These are phyloP conservation scores for Tricholauxania praeusta DNA, from an alignment of 2,888 invertebrate genomes.

Conservation along the genomic window DNA sequence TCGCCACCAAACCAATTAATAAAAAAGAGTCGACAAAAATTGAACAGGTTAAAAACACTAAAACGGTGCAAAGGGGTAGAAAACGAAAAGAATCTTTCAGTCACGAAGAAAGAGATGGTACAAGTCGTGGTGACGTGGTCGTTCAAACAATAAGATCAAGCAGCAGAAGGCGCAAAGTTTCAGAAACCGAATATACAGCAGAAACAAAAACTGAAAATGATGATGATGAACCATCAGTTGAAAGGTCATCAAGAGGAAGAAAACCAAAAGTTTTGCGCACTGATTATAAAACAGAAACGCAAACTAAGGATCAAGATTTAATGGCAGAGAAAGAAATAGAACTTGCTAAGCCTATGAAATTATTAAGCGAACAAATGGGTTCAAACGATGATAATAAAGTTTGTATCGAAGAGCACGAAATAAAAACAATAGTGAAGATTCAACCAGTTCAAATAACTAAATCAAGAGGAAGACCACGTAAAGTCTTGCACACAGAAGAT, in stretches of 20 bases:
- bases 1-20: too few relatives aligned
- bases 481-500: conserved; percentile 28
- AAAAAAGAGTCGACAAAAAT: too few relatives aligned
- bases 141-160: background rate
- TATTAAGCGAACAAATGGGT: too few relatives aligned
- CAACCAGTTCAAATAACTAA: background rate
- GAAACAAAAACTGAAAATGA: background rate
- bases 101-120: too few relatives aligned
- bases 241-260: background rate
- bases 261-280: conserved; percentile 5
- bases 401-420: too few relatives aligned
- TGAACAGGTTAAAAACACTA: too few relatives aligned
- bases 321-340: too few relatives aligned
- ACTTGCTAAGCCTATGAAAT: too few relatives aligned
- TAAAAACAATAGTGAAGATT: background rate
- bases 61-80: too few relatives aligned
- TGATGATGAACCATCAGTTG: background rate
- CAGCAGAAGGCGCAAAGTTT: background rate
- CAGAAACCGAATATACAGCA: conserved; percentile 17
- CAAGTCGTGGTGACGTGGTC: too few relatives aligned
- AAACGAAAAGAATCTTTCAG: too few relatives aligned
- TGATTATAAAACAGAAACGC: background rate
- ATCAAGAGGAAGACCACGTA: conserved; percentile 26
- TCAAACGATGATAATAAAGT: too few relatives aligned
- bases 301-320: background rate